Evolutionary conservation across 2,113 vertebrate species (phyloP), one percentile per base, ranked within the genome.

Genomic region (Parotia lawesii): DNA sequence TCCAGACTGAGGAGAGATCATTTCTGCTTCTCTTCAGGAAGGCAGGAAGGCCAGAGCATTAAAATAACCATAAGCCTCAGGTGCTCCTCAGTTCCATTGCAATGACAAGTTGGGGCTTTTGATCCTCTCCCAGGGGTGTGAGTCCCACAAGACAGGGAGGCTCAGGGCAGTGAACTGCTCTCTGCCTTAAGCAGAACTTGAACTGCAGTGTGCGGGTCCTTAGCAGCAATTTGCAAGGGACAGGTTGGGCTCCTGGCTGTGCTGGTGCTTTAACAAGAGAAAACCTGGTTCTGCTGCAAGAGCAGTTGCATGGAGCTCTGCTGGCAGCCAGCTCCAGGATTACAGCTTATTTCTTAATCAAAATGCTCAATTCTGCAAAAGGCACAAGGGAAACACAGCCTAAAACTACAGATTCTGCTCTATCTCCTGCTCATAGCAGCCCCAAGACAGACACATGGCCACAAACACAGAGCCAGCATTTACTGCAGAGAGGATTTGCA

Each of bases 121-220:
- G 0, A 31, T 50, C 40, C 33, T 56, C 12, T 61, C 21, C 23
- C 67, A 13, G 15, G 3, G 27, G 3, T 13, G 5, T 9, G 6
- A 57, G 37, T 35, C 70, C 2, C 0, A 2, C 2, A 7, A 33
- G 25, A 56, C 0, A 0, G 29, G 29, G 44, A 56, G 17, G 44
- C 15, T 57, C 19, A 57, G 45, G 35, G 33, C 18, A 25, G 15
- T 28, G 21, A 86, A 14, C 38, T 61, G 67, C 29, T 66, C 24
- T 42, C 40, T 35, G 24, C 35, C 57, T 48, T 42, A 15, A 75
- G 50, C 76, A 76, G 45, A 60, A 27, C 51, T 45, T 45, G 62
- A 88, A 37, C 69, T 2, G 2, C 27, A 45, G 16, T 2, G 2
- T 51, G 60, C 5, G 3, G 37, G 15, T 82, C 28, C 11, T 12